Conservation (phyloP, 2,888 invertebrate genomes). For the Flexamia atlantica region DNA sequence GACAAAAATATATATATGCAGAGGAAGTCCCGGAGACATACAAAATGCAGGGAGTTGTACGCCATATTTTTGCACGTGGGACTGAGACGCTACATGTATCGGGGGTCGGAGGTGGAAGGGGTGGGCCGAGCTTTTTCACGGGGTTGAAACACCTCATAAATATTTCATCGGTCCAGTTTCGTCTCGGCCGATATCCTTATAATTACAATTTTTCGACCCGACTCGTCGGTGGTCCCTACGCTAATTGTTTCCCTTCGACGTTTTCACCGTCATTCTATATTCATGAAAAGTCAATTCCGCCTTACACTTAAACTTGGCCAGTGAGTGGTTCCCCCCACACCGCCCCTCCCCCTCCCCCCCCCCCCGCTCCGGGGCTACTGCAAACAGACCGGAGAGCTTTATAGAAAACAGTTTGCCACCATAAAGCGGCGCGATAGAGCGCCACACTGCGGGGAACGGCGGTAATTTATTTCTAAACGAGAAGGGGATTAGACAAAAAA, state of each 20-base stretch:
- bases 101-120: slow-evolving; percentile 26
- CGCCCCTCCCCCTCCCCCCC: slow-evolving; percentile 17
- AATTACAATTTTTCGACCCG: slow-evolving; percentile 35
- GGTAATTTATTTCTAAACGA: slow-evolving; percentile 18
- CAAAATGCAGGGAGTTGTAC: slow-evolving; percentile 16
- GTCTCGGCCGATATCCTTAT: slow-evolving; percentile 45
- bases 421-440: background rate
- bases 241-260: slow-evolving; percentile 42
- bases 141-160: slow-evolving; percentile 65
- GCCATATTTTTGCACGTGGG: slow-evolving; percentile 49
- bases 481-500: background rate
- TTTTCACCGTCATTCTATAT: slow-evolving; percentile 49
- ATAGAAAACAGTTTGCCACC: slow-evolving; percentile 54
- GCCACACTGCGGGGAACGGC: background rate
- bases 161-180: slow-evolving; percentile 61
- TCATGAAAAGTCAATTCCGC: slow-evolving; percentile 62
- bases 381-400: slow-evolving; percentile 45
- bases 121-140: slow-evolving; percentile 63
- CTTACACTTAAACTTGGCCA: slow-evolving; percentile 59
- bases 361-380: background rate
- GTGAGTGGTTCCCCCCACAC: slow-evolving; percentile 50
- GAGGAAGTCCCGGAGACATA: slow-evolving; percentile 24
- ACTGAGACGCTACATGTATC: background rate
- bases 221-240: background rate
- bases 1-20: slow-evolving; percentile 35